Percentiles rank a stretch among this genome's conserved stretches.
Conservation (phyloP, 2,888 invertebrate genomes). For the Limnephilus lunatus region DNA sequence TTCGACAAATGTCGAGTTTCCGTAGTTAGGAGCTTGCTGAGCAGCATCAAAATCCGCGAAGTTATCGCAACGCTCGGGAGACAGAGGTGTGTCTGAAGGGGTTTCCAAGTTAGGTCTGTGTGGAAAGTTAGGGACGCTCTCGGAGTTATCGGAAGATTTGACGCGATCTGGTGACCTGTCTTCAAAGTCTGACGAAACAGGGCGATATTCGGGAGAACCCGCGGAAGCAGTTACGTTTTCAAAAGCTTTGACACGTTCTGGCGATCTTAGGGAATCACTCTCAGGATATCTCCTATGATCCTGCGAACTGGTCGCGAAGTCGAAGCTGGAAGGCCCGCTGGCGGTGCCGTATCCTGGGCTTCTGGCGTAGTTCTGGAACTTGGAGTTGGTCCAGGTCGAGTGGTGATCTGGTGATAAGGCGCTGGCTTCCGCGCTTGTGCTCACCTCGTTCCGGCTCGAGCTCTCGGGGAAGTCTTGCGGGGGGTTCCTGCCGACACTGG, state of each 20-base stretch:
- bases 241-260: slow-evolving; percentile 47
- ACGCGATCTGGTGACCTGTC: slow-evolving; percentile 43
- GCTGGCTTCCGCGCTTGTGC: slow-evolving; percentile 9
- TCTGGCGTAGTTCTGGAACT: slow-evolving; percentile 54
- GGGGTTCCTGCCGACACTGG: slow-evolving; percentile 6
- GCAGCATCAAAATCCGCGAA: slow-evolving; percentile 22
- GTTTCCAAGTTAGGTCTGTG: slow-evolving; percentile 8
- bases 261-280: slow-evolving; percentile 24
- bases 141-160: slow-evolving; percentile 40
- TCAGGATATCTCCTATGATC: slow-evolving; percentile 16
- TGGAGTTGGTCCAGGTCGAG: slow-evolving; percentile 14
- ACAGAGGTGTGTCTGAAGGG: slow-evolving; percentile 20
- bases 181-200: slow-evolving; percentile 15
- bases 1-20: neutral
- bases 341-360: slow-evolving; percentile 49
- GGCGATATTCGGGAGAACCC: slow-evolving; percentile 53
- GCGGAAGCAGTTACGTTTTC: slow-evolving; percentile 46
- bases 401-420: slow-evolving; percentile 42
- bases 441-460: neutral
- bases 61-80: slow-evolving; percentile 25
- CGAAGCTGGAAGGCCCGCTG: slow-evolving; percentile 27
- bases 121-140: slow-evolving; percentile 7
- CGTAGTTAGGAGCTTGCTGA: neutral
- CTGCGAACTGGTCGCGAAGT: slow-evolving; percentile 8
- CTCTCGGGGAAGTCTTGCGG: neutral